phyloP scores from a whole-genome alignment of 1,140 invertebrate species.

The Drosophila suzukii region DNA sequence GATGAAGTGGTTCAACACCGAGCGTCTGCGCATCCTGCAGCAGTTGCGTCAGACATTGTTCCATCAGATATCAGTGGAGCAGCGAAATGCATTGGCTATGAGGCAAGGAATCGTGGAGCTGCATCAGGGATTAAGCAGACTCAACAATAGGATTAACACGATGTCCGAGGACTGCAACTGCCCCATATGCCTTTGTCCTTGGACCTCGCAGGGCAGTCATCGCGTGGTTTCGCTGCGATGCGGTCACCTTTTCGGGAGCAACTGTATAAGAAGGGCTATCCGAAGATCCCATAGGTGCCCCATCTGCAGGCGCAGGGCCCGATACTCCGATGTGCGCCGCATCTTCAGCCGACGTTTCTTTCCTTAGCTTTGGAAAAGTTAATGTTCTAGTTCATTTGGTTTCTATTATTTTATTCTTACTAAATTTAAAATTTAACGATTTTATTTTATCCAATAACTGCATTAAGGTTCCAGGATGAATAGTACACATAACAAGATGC shows the following conservation, averaged over 20 bases:
- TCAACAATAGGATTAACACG: background rate
- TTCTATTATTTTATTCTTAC: background rate
- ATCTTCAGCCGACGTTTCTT: background rate
- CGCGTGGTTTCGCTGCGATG: background rate
- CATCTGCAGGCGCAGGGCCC: slow-evolving; percentile 3
- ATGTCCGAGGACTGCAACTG: background rate
- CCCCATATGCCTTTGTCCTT: background rate
- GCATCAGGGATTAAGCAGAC: background rate
- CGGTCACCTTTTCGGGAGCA: background rate
- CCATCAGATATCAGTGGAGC: background rate
- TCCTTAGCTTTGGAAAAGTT: background rate
- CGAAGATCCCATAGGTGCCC: background rate
- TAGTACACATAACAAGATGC: too few relatives aligned
- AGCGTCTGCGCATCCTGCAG: background rate
- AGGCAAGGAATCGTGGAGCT: background rate
- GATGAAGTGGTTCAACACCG: background rate
- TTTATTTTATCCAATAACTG: background rate
- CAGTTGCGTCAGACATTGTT: background rate
- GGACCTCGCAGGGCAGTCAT: background rate
- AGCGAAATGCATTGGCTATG: background rate
- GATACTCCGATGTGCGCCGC: background rate
- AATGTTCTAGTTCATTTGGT: background rate
- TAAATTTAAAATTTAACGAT: background rate
- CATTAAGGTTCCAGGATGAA: too few relatives aligned
- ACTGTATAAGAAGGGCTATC: background rate